Evolutionary conservation across 2,797 vertebrate species (phyloP).

Genomic region (Heteromormyrus szaboi): DNA sequence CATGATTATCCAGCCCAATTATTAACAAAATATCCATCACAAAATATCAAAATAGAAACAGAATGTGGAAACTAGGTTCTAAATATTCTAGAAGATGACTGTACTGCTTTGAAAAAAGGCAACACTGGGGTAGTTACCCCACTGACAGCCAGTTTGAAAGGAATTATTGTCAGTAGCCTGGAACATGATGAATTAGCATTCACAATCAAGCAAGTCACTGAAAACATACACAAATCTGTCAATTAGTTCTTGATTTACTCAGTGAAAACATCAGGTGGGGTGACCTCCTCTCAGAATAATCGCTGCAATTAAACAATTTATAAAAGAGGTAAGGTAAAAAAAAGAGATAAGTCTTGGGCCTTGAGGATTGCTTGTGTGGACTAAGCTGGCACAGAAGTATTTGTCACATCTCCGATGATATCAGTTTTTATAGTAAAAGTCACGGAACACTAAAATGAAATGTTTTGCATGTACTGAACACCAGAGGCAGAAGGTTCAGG

Average conservation of each 20-base stretch:
- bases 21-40: neutral
- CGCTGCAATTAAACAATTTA: neutral
- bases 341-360: neutral
- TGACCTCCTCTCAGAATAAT: neutral
- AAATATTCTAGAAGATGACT: neutral
- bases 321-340: neutral
- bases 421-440: neutral
- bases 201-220: neutral
- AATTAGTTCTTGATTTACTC: constrained; percentile 7
- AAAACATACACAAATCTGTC: neutral
- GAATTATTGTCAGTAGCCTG: neutral
- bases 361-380: neutral
- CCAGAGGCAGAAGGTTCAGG: neutral
- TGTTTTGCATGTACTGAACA: neutral
- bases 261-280: constrained; percentile 1
- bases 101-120: neutral
- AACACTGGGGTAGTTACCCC: neutral
- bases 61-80: neutral
- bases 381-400: neutral
- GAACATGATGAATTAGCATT: neutral
- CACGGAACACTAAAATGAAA: neutral
- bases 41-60: neutral
- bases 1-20: neutral
- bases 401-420: no score
- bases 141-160: neutral